phyloP scores from a whole-genome alignment of 2,888 invertebrate species.

The Heteromurus nitidus region DNA sequence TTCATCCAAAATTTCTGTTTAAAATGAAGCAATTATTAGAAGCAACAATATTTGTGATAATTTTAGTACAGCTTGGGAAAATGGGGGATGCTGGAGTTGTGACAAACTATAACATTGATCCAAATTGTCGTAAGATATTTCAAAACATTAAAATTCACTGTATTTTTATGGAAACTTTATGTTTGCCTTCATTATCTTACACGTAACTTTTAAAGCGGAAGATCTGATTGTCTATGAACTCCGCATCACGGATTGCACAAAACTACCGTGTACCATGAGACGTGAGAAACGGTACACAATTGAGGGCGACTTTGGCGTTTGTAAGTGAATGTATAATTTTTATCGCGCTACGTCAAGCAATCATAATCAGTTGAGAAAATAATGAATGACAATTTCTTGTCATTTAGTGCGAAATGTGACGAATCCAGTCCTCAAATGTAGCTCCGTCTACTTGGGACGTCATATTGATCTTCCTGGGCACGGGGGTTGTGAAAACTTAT shows the following conservation, averaged over 20 bases:
- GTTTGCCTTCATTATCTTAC: not conserved
- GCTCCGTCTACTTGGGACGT: conserved; percentile 44
- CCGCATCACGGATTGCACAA: conserved; percentile 37
- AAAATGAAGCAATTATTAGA: too few species aligned
- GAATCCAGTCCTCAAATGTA: conserved; percentile 37
- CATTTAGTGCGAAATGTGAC: conserved; percentile 31
- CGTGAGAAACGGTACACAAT: conserved; percentile 39
- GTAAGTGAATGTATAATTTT: conserved; percentile 21
- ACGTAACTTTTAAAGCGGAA: conserved; percentile 5
- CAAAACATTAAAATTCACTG: not conserved
- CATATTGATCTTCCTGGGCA: conserved; percentile 53
- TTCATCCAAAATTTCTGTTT: too few species aligned
- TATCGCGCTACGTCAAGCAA: not conserved
- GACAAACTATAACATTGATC: conserved; percentile 30
- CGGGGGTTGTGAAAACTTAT: conserved; percentile 45
- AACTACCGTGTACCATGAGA: conserved; percentile 34
- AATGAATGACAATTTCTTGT: not conserved
- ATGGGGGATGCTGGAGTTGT: conserved; percentile 24
- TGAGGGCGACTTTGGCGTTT: conserved; percentile 43
- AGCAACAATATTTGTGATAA: too few species aligned
- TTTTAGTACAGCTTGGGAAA: not conserved
- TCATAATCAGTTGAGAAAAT: not conserved
- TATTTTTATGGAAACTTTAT: not conserved
- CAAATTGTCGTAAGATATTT: conserved; percentile 50
- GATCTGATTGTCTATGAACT: conserved; percentile 39